Evolutionary conservation across 53 echinoderm and acorn worm species (phyloP).

Genomic region (Hippasteria phrygiana): DNA sequence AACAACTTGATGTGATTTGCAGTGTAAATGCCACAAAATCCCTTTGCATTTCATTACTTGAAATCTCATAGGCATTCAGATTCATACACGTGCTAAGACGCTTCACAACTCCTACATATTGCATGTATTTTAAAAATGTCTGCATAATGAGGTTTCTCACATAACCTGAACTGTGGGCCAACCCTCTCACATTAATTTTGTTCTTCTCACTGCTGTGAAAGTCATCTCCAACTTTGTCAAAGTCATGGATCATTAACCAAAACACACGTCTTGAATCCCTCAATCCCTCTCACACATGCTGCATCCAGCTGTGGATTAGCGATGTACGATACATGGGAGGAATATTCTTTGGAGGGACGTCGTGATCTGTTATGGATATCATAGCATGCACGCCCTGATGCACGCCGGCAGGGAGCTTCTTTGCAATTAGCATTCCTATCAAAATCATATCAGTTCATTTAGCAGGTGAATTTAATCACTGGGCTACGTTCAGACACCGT

Average conservation of each 20-base stretch:
- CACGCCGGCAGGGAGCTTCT: neutral
- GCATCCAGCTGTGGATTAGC: constrained; percentile 20
- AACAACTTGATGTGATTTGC: no score
- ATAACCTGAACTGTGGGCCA: no score
- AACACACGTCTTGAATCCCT: constrained; percentile 11
- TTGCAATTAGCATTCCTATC: constrained; percentile 26
- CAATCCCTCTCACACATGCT: neutral
- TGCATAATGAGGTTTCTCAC: neutral
- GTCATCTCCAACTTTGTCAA: constrained; percentile 25
- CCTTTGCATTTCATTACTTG: no score
- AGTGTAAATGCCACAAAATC: no score
- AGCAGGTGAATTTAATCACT: constrained; percentile 40
- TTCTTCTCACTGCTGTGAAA: constrained; percentile 26
- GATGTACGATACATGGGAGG: neutral
- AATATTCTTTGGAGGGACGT: neutral
- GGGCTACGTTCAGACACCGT: no score
- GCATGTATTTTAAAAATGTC: no score
- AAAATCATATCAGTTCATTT: constrained; percentile 37
- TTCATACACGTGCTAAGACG: neutral
- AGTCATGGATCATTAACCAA: constrained; percentile 43
- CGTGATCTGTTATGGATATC: constrained; percentile 19
- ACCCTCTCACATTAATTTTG: neutral
- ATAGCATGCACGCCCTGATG: neutral
- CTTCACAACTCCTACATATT: neutral
- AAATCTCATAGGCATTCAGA: neutral